Evolutionary conservation across 2,113 vertebrate species (phyloP), one percentile per base, ranked within the genome.

Genomic region (Campylomormyrus numenius): DNA sequence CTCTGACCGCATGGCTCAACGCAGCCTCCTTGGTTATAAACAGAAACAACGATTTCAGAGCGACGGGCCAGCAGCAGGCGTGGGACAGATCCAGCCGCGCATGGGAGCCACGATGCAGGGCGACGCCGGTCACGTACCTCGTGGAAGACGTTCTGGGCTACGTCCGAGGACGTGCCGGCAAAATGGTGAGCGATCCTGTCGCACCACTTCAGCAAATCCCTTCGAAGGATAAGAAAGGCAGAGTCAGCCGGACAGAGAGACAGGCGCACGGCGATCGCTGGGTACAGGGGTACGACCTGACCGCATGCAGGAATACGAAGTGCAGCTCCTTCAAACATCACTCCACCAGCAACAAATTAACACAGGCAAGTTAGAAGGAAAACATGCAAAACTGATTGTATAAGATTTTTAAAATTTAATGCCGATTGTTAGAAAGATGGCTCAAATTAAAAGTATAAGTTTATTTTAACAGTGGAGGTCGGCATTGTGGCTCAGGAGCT

Each of bases 141-240:
- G 86, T 96, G 97, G 94, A 99, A 99, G 96, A 99, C 96, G 85
- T 94, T 95, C 86, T 98, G 94, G 31, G 97, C 95, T 24, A 97
- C 96, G 84, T 95, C 92, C 31, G 97, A 93, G 10, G 97, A 97
- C 56, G 95, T 92, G 92, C 94, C 95, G 91, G 98, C 95, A n/a
- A 99, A 99, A 93, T 94, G 96, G 91, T 94, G 93, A 17, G 93
- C 95, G 93, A 99, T 97, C 87, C 98, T 96, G 91, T 97, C 97
- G 89, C 98, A 99, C 98, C 98, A 99, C 86, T 99, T 99, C 92
- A 99, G 93, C 3, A 99, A 94, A 91, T 99, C 98, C 94, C 98
- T 99, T 92, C n/a, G 17, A 10, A 85, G 9, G 35, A 87, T 27
- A 4, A 58, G 3, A 15, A 58, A 31, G 10, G 50, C 7, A 42